Conservation (phyloP, 2,888 invertebrate genomes). For the Drosophila tanythrix region DNA sequence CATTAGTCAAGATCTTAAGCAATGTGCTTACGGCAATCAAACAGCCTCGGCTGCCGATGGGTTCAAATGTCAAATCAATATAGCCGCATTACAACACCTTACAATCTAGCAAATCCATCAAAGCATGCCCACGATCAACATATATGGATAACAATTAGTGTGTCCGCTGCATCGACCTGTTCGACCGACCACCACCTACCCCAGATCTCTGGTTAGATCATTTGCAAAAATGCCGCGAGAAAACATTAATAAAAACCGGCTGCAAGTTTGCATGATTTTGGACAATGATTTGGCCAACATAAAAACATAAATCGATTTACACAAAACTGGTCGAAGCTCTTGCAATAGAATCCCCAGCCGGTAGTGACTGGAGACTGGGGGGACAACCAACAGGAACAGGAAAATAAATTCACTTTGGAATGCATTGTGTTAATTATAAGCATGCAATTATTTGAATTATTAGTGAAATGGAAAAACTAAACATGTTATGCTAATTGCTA, state of each 20-base stretch:
- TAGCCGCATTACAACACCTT: slow-evolving; percentile 48
- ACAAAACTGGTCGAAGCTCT: slow-evolving; percentile 46
- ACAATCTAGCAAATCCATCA: slow-evolving; percentile 27
- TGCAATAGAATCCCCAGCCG: slow-evolving; percentile 26
- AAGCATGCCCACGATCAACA: slow-evolving; percentile 21
- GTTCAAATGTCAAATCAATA: slow-evolving; percentile 70
- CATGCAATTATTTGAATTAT: slow-evolving; percentile 8
- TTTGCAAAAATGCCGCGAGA: slow-evolving; percentile 42
- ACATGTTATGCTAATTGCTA: slow-evolving; percentile 64
- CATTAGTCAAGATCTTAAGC: slow-evolving; percentile 26
- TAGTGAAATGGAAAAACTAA: slow-evolving; percentile 24
- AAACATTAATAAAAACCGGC: slow-evolving; percentile 31
- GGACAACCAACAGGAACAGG: slow-evolving; percentile 19
- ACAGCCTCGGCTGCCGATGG: slow-evolving; percentile 20
- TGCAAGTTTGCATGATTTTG: neutral
- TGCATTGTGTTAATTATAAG: slow-evolving; percentile 5
- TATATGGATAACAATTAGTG: slow-evolving; percentile 46
- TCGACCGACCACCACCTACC: slow-evolving; percentile 40
- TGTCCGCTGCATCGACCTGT: slow-evolving; percentile 9
- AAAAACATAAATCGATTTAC: neutral
- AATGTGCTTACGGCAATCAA: slow-evolving; percentile 3
- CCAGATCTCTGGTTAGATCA: slow-evolving; percentile 33
- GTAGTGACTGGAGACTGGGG: neutral
- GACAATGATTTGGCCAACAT: slow-evolving; percentile 19
- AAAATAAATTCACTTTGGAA: slow-evolving; percentile 18